Evolutionary conservation across 2,113 vertebrate genomes (phyloP).

Genomic region (Bufo gargarizans): DNA sequence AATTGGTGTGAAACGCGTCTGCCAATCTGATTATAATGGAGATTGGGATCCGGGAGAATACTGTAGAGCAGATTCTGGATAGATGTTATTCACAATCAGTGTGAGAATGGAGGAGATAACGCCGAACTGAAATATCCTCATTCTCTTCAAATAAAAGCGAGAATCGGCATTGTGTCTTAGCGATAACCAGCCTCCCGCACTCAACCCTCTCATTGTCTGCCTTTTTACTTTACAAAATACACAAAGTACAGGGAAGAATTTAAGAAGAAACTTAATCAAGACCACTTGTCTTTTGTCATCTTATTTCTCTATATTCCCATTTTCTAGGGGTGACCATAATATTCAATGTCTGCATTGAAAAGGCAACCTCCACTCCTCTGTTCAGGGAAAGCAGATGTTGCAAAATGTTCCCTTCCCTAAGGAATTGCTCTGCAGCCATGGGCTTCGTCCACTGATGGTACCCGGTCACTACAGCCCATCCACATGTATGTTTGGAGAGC

Average conservation of each 20-base stretch:
- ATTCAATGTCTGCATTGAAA: not conserved
- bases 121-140: not conserved
- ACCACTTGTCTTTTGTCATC: not conserved
- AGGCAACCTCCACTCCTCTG: not conserved
- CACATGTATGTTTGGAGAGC: too few species aligned
- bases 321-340: not conserved
- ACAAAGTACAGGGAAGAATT: too few species aligned
- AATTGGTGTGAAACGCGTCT: constrained; percentile 54
- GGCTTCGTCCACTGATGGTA: too few species aligned
- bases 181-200: not conserved
- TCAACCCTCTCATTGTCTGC: not conserved
- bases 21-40: constrained; percentile 49
- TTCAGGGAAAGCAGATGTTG: not conserved
- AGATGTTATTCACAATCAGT: not conserved
- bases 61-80: not conserved
- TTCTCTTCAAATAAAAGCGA: not conserved
- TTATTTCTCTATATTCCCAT: not conserved
- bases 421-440: too few species aligned
- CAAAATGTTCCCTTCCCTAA: not conserved
- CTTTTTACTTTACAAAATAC: too few species aligned
- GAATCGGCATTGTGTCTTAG: not conserved
- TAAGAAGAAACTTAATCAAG: too few species aligned
- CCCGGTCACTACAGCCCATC: too few species aligned
- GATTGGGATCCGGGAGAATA: not conserved
- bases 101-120: not conserved